phyloP scores from a whole-genome alignment of 2,888 invertebrate species.

The Apodemia mormo region DNA sequence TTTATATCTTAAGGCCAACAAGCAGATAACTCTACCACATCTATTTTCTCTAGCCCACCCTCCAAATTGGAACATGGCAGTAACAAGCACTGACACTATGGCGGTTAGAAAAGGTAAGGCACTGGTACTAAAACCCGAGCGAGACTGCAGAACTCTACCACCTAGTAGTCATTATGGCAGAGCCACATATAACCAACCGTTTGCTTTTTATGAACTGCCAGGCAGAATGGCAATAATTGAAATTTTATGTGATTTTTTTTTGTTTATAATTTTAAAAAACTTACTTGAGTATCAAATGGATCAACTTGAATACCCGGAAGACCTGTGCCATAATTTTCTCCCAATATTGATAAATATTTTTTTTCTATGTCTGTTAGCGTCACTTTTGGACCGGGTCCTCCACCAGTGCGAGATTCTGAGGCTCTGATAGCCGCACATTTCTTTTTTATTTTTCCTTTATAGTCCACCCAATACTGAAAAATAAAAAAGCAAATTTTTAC shows the following conservation, averaged over 20 bases:
- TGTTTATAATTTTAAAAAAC: background rate
- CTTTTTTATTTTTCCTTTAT: slow-evolving; percentile 9
- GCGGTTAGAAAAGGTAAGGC: too few relatives aligned
- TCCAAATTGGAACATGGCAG: too few relatives aligned
- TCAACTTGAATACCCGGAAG: slow-evolving; percentile 10
- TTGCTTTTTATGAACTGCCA: background rate
- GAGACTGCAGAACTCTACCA: background rate
- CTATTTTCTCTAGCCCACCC: too few relatives aligned
- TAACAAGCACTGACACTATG: too few relatives aligned
- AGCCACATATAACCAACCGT: too few relatives aligned
- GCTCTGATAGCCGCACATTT: background rate
- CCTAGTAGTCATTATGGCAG: background rate
- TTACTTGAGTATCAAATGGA: background rate
- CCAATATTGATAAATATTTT: slow-evolving; percentile 23
- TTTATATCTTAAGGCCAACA: too few relatives aligned
- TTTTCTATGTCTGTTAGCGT: slow-evolving; percentile 18
- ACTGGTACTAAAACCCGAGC: too few relatives aligned
- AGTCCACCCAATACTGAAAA: slow-evolving; percentile 17
- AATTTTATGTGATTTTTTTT: background rate
- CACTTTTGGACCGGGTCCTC: background rate
- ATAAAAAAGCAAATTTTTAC: background rate
- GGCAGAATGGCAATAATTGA: background rate
- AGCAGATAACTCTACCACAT: background rate
- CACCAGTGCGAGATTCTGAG: background rate
- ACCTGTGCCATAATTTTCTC: slow-evolving; percentile 21